phyloP scores from a whole-genome alignment of 2,888 invertebrate species.

The Ethmia dodecea region DNA sequence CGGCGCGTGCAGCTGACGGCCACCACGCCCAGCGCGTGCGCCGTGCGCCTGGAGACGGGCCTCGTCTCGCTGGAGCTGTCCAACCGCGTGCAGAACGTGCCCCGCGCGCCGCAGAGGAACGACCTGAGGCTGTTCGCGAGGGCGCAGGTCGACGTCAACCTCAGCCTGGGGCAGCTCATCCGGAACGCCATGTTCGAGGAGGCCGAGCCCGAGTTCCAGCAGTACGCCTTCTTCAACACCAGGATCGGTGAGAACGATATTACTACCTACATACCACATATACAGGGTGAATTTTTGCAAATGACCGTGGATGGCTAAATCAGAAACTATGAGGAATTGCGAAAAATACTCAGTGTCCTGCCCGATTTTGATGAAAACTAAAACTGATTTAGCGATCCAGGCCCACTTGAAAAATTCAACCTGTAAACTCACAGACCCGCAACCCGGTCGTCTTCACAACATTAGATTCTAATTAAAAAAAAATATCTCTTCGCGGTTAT shows the following conservation, averaged over 20 bases:
- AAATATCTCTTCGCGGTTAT: too few relatives aligned
- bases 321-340: too few relatives aligned
- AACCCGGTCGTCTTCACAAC: too few relatives aligned
- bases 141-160: conserved; percentile 83
- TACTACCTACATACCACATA: neutral
- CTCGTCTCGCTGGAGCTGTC: conserved; percentile 95
- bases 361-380: too few relatives aligned
- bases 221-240: conserved; percentile 98
- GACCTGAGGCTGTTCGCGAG: conserved; percentile 59
- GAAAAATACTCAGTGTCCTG: too few relatives aligned
- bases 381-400: too few relatives aligned
- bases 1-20: conserved; percentile 97
- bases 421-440: too few relatives aligned
- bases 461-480: too few relatives aligned
- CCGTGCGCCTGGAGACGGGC: conserved; percentile 97
- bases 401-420: too few relatives aligned
- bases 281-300: too few relatives aligned
- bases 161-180: conserved; percentile 96
- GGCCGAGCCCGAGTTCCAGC: conserved; percentile 97
- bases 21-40: conserved; percentile 97
- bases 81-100: conserved; percentile 94
- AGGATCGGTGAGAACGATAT: conserved; percentile 79
- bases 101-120: conserved; percentile 77
- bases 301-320: too few relatives aligned
- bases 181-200: conserved; percentile 97